Conservation (phyloP, 2,888 invertebrate species). For the Exephanes ischioxanthus region DNA sequence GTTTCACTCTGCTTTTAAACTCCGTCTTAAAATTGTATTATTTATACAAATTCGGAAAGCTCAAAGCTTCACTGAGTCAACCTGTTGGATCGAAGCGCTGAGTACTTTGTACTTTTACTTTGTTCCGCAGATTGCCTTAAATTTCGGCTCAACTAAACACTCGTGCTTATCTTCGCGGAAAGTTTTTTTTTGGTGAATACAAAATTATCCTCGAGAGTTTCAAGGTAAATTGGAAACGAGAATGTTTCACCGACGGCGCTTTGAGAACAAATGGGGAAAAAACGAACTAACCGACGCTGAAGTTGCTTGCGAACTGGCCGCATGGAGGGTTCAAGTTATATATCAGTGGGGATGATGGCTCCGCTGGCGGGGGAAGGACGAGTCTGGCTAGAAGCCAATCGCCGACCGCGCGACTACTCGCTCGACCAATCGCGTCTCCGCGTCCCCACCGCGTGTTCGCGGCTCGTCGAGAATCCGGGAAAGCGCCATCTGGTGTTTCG, state of each 20-base stretch:
- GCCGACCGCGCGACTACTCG: slow-evolving; percentile 32
- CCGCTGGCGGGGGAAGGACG: not conserved
- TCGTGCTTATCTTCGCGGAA: slow-evolving; percentile 10
- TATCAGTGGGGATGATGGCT: not conserved
- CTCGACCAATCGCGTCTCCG: slow-evolving; percentile 28
- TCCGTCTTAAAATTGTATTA: not conserved
- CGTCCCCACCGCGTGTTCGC: slow-evolving; percentile 3
- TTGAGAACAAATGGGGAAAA: slow-evolving; percentile 30
- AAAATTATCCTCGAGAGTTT: slow-evolving; percentile 1
- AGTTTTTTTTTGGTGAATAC: not conserved
- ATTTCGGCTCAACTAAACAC: slow-evolving; percentile 1
- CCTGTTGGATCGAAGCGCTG: slow-evolving; percentile 48
- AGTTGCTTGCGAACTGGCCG: slow-evolving; percentile 49
- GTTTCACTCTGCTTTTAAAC: slow-evolving; percentile 2
- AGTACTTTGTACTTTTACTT: slow-evolving; percentile 4
- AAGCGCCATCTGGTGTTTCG: slow-evolving; percentile 52
- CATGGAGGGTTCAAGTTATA: slow-evolving; percentile 43
- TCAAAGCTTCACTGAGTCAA: slow-evolving; percentile 46
- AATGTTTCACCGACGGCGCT: slow-evolving; percentile 32
- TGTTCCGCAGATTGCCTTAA: not conserved
- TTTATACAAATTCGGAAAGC: not conserved
- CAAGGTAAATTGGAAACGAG: not conserved
- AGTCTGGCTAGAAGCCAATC: slow-evolving; percentile 57
- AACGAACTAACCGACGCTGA: slow-evolving; percentile 25
- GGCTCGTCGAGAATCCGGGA: not conserved